phyloP scores from a whole-genome alignment of 2,888 invertebrate genomes.

The Habrosyne pyritoides region DNA sequence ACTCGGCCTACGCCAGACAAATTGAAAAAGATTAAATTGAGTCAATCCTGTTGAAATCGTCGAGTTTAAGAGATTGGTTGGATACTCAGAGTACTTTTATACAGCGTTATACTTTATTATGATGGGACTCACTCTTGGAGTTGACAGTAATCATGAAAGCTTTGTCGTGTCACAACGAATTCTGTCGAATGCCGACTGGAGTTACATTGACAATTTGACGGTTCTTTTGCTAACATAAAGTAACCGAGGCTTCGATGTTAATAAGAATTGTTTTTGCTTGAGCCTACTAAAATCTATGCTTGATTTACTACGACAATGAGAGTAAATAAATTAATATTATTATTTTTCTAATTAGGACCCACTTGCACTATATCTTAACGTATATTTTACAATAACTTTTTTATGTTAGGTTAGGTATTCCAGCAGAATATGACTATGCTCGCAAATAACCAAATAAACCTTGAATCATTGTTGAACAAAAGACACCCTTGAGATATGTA shows the following conservation, averaged over 20 bases:
- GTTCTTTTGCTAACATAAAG: not conserved
- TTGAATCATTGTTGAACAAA: not conserved
- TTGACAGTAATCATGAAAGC: slow-evolving; percentile 56
- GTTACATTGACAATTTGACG: slow-evolving; percentile 19
- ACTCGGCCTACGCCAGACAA: slow-evolving; percentile 18
- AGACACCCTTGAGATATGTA: not conserved
- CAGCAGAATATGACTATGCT: not conserved
- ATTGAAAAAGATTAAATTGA: slow-evolving; percentile 39
- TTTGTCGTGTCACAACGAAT: slow-evolving; percentile 54
- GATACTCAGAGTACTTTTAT: slow-evolving; percentile 8
- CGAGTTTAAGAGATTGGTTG: slow-evolving; percentile 28
- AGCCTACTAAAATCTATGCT: too few relatives aligned
- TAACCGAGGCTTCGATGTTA: too few relatives aligned
- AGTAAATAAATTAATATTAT: too few relatives aligned
- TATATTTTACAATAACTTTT: too few relatives aligned
- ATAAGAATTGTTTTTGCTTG: too few relatives aligned
- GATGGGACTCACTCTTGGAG: slow-evolving; percentile 11
- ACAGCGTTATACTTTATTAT: slow-evolving; percentile 7
- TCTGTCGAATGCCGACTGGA: slow-evolving; percentile 17
- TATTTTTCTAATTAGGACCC: too few relatives aligned
- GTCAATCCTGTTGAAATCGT: slow-evolving; percentile 19
- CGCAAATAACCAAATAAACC: not conserved
- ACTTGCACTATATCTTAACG: too few relatives aligned
- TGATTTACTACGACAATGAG: too few relatives aligned
- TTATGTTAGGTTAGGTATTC: too few relatives aligned